Evolutionary conservation across 2,888 invertebrate genomes (phyloP), one percentile per base, ranked within the genome.

Genomic region (Fragum sueziense): DNA sequence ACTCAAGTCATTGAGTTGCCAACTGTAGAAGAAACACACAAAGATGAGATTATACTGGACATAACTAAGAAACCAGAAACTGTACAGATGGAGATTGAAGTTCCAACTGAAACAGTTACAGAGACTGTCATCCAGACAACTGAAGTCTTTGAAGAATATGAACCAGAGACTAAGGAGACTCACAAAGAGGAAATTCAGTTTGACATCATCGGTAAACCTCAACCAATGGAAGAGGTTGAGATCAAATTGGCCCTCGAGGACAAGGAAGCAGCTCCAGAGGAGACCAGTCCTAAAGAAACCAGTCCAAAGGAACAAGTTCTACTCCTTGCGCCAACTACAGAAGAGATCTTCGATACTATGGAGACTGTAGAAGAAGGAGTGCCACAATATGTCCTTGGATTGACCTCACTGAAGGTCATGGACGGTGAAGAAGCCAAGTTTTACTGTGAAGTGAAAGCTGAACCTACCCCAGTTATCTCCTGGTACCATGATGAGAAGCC

Each of bases 401-500:
- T 98, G 82, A 94, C 95, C 77, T 95, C 96, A 14, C 94, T 96
- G 9, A 95, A 95, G 81, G 96, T 98, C 6, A 98, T 98, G 97
- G 98, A 98, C 92, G 98, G 98, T 70, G 98, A 98, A 90, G 95
- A 96, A 87, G 96, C 96, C 54, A 95, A 95, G 69, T 97, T 91
- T 77, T 81, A 88, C 61, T 91, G 91, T 85, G 90, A 90, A 74
- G 87, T 91, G 20, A 70, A 83, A n/a, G 90, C 89, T n/a, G 84
- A 82, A 52, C 90, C 90, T 20, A 89, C 88, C 81, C 91, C 91
- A 65, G 89, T 86, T 95, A 97, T 91, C 94, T 96, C 94, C 0
- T 99, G 99, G 99, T 96, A 96, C 93, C 97, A 98, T 92, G 97
- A 97, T 70, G 97, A 97, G 70, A 90, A 96, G 91, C 91, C 88